phyloP scores from a whole-genome alignment of 2,888 invertebrate genomes.

The Boloria euphrosyne region DNA sequence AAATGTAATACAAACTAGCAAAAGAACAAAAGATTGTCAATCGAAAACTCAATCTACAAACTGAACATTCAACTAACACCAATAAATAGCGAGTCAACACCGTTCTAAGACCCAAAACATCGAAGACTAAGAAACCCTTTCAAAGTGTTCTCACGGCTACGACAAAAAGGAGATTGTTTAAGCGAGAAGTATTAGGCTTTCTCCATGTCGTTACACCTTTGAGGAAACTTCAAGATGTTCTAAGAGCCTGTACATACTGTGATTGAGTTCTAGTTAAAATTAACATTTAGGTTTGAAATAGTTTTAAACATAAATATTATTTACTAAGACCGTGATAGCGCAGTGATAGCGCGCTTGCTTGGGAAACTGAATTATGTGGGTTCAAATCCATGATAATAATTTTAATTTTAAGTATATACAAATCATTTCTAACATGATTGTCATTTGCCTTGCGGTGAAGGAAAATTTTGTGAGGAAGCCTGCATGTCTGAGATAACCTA shows the following conservation, averaged over 20 bases:
- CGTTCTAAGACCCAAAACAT: conserved; percentile 25
- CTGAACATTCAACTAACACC: conserved; percentile 14
- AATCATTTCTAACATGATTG: too few relatives aligned
- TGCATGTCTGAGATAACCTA: too few relatives aligned
- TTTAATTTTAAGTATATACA: too few relatives aligned
- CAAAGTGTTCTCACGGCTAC: conserved; percentile 31
- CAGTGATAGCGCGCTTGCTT: too few relatives aligned
- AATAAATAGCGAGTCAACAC: conserved; percentile 34
- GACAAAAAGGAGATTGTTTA: conserved; percentile 35
- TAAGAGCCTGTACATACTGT: background rate
- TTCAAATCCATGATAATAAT: too few relatives aligned
- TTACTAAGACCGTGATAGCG: too few relatives aligned
- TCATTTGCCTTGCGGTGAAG: too few relatives aligned
- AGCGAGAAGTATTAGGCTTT: conserved; percentile 28
- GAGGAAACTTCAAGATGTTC: conserved; percentile 23
- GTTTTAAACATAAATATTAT: too few relatives aligned
- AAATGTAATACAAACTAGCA: background rate
- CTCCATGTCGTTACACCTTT: conserved; percentile 23
- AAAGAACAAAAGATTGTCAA: conserved; percentile 5
- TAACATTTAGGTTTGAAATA: too few relatives aligned
- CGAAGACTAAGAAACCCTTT: conserved; percentile 33
- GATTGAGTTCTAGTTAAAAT: too few relatives aligned
- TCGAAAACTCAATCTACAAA: conserved; percentile 7
- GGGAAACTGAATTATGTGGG: too few relatives aligned
- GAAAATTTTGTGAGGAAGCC: too few relatives aligned